phyloP scores from a whole-genome alignment of 23 tunicate genomes.

The Phallusia fumigata region DNA sequence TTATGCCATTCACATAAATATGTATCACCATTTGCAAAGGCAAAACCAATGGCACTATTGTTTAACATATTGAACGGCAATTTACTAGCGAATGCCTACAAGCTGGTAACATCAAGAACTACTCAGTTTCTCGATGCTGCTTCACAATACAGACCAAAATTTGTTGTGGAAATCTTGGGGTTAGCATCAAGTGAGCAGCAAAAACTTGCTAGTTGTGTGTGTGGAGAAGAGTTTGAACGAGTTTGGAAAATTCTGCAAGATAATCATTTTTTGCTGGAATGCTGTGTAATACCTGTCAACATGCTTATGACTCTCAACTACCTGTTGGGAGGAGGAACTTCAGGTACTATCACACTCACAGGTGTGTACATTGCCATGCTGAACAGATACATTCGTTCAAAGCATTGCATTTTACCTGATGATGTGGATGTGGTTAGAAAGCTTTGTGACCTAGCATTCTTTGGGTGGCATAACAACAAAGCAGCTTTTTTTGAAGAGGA shows the following conservation, averaged over 20 bases:
- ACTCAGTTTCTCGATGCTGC: background rate
- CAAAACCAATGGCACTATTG: background rate
- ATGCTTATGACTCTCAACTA: background rate
- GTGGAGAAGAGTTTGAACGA: background rate
- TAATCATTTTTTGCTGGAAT: background rate
- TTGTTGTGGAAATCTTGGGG: background rate
- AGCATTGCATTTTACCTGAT: background rate
- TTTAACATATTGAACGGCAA: background rate
- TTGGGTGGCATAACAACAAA: background rate
- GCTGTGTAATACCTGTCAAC: background rate
- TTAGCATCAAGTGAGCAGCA: background rate
- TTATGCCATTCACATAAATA: background rate
- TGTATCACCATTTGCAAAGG: background rate
- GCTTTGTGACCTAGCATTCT: background rate
- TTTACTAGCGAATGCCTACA: background rate
- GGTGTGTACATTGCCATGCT: background rate
- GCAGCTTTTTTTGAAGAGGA: background rate
- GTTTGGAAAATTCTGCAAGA: background rate
- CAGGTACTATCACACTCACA: background rate
- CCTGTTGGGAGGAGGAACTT: background rate
- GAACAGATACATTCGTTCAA: background rate
- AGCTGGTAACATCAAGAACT: background rate
- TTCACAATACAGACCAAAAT: background rate
- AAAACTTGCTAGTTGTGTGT: background rate
- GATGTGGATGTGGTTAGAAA: background rate